Percentiles rank a stretch among this genome's conserved stretches.
Evolutionary conservation across 2,113 vertebrate genomes (phyloP).

Genomic region (Corapipo altera): DNA sequence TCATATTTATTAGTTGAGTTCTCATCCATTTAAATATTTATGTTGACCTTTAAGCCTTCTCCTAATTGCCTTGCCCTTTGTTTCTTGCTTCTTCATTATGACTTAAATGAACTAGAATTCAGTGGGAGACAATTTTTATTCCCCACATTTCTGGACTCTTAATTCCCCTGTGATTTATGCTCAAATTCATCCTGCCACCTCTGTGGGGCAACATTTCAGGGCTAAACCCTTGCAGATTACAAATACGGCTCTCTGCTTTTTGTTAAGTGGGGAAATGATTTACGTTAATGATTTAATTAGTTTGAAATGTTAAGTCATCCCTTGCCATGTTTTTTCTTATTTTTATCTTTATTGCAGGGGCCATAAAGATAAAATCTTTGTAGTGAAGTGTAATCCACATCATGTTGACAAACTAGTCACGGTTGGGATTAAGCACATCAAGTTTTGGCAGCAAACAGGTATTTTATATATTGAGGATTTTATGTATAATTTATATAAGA

Average conservation of each 20-base stretch:
- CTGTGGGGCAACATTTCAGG: background rate
- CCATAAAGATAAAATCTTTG: conserved; percentile 96
- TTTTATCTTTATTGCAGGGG: conserved; percentile 77
- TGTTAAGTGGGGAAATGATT: background rate
- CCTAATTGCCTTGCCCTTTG: conserved; percentile 13
- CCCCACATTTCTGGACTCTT: background rate
- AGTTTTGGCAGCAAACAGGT: conserved; percentile 99
- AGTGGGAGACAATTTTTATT: background rate
- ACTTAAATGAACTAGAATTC: background rate
- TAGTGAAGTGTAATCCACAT: conserved; percentile 93
- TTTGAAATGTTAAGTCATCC: background rate
- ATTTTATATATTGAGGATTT: background rate
- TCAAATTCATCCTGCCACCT: background rate
- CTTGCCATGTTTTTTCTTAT: background rate
- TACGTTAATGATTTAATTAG: background rate
- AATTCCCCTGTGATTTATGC: background rate
- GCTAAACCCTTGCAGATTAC: background rate
- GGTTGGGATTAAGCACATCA: conserved; percentile 95
- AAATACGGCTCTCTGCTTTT: rapidly evolving
- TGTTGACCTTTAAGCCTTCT: background rate
- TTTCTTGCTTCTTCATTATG: background rate
- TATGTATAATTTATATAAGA: background rate
- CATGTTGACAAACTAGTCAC: conserved; percentile 92
- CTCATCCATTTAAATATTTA: background rate
- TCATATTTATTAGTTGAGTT: background rate